phyloP scores from a whole-genome alignment of 2,888 invertebrate genomes.

The Terebella lapidaria region DNA sequence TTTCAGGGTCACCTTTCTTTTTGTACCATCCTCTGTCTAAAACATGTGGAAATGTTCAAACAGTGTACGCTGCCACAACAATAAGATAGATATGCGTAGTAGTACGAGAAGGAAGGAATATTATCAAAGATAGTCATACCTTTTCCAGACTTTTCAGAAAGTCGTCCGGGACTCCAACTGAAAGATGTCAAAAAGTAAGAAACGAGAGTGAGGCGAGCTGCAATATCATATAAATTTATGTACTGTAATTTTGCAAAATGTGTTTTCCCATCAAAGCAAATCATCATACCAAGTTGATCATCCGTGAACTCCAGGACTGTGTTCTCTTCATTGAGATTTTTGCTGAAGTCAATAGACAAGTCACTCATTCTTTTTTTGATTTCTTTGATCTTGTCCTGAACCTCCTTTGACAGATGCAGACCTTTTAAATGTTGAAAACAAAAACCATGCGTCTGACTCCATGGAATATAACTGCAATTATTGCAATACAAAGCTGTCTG shows the following conservation, averaged over 20 bases:
- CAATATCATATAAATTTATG: no score
- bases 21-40: conserved; percentile 37
- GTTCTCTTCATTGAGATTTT: conserved; percentile 55
- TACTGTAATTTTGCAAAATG: no score
- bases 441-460: no score
- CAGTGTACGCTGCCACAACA: not conserved
- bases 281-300: conserved; percentile 51
- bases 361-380: conserved; percentile 55
- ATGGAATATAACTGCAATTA: no score
- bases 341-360: conserved; percentile 52
- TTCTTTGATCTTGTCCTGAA: conserved; percentile 50
- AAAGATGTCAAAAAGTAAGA: no score
- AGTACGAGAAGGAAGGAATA: no score
- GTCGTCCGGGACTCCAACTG: conserved; percentile 46
- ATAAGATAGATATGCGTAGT: no score
- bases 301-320: conserved; percentile 53
- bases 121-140: no score
- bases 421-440: conserved; percentile 33
- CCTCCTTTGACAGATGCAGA: conserved; percentile 52
- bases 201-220: no score
- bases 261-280: no score
- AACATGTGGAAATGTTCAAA: not conserved
- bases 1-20: conserved; percentile 54
- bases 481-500: no score
- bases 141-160: conserved; percentile 44